Percentiles rank a stretch among this genome's conserved stretches.
These are phyloP conservation scores for Prunella himalayana DNA, from an alignment of 2,113 vertebrate species.

Conservation along the genomic window DNA sequence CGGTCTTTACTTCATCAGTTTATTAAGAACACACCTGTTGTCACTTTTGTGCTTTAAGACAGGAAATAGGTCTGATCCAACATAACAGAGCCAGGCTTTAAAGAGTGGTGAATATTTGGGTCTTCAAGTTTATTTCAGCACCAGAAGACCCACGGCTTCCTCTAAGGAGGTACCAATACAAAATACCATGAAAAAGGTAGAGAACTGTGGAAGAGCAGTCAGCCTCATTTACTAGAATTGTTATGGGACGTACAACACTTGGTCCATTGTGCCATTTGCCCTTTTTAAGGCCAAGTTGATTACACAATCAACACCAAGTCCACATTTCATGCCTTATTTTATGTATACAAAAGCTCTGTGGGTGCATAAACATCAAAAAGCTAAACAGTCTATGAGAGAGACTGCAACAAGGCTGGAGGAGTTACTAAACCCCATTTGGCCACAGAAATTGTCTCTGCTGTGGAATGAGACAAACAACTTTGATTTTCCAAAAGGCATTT, in stretches of 20 bases:
- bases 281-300: background rate
- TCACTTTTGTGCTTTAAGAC: background rate
- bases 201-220: background rate
- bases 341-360: background rate
- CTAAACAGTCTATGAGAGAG: conserved; percentile 12
- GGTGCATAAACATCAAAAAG: background rate
- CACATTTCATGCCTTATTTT: background rate
- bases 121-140: background rate
- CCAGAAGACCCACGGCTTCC: background rate
- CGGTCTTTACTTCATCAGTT: background rate
- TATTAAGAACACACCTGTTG: background rate
- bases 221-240: background rate
- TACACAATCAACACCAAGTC: background rate
- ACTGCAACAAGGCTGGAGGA: background rate
- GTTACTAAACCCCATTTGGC: conserved; percentile 16
- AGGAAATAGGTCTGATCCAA: background rate
- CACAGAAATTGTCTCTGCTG: background rate
- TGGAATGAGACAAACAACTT: background rate
- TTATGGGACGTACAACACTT: background rate
- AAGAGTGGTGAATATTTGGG: background rate
- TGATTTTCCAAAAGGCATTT: conserved; percentile 41
- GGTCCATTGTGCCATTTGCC: background rate
- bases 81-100: background rate
- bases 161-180: background rate
- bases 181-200: background rate